Percentiles rank a stretch among this genome's conserved stretches.
phyloP scores from a whole-genome alignment of 53 echinoderm and acorn worm genomes.

The Patiria pectinifera region DNA sequence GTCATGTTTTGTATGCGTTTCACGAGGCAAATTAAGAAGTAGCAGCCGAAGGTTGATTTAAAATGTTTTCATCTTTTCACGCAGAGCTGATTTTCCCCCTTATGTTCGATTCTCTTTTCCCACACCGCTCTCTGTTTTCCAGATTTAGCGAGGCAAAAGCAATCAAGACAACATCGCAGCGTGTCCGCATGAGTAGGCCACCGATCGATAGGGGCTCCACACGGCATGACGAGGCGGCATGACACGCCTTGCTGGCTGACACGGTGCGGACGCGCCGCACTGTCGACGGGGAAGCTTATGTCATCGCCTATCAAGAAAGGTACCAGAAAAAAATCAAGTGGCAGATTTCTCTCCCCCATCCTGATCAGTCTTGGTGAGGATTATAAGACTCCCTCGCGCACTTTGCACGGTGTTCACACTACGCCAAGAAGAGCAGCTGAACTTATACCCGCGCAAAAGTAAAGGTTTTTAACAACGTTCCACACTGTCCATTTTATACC shows the following conservation, averaged over 20 bases:
- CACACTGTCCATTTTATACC: too few relatives aligned
- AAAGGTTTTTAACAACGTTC: not conserved
- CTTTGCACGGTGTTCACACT: not conserved
- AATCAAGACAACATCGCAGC: slow-evolving; percentile 49
- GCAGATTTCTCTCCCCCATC: not conserved
- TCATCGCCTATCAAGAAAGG: not conserved
- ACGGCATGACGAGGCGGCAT: not conserved
- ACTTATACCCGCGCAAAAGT: not conserved
- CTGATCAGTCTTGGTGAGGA: not conserved
- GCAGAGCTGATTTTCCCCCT: not conserved
- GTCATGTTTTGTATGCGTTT: too few relatives aligned
- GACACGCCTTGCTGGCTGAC: slow-evolving; percentile 2
- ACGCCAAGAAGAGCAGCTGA: not conserved
- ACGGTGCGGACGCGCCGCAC: not conserved
- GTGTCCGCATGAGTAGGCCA: slow-evolving; percentile 23
- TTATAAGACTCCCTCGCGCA: not conserved
- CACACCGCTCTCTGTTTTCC: not conserved
- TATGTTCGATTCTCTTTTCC: not conserved
- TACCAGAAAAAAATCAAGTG: slow-evolving; percentile 5
- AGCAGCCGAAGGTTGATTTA: too few relatives aligned
- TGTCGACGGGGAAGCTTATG: not conserved
- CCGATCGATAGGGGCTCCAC: slow-evolving; percentile 1
- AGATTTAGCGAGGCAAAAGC: slow-evolving; percentile 30
- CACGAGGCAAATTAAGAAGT: not conserved
- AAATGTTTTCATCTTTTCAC: not conserved